These are phyloP conservation scores for Nasonia giraulti DNA, from an alignment of 1,140 invertebrate genomes.

Conservation along the genomic window DNA sequence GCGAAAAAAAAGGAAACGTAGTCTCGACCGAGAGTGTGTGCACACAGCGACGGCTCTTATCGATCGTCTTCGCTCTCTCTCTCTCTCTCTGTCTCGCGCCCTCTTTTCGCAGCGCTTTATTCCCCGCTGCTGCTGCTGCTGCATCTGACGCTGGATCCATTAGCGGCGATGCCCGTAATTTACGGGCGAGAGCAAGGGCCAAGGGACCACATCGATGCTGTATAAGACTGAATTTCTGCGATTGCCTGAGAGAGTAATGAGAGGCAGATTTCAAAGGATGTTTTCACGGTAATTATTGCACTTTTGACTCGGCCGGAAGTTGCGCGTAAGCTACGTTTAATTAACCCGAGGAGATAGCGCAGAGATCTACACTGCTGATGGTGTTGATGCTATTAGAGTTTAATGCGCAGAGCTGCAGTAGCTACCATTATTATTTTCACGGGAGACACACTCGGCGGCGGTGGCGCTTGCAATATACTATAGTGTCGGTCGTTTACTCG, in stretches of 20 bases:
- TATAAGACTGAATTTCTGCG: conserved; percentile 1
- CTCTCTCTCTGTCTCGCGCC: neutral
- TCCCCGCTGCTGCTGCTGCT: neutral
- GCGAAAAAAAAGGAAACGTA: neutral
- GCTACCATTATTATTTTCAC: no score
- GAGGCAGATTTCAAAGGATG: neutral
- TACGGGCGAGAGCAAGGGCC: conserved; percentile 25
- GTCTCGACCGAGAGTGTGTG: neutral
- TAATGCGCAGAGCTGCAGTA: no score
- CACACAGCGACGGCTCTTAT: neutral
- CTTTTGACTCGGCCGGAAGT: no score
- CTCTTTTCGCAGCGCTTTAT: neutral
- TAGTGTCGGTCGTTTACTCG: no score
- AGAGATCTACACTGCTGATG: no score
- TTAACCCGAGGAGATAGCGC: no score
- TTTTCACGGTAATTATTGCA: neutral
- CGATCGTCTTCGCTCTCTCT: neutral
- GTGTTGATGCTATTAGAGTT: no score
- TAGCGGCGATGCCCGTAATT: conserved; percentile 43
- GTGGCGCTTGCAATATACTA: no score
- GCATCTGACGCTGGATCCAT: conserved; percentile 46
- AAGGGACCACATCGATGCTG: neutral
- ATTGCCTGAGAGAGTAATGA: conserved; percentile 5
- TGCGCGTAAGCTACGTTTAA: no score
- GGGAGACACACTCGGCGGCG: no score